These are phyloP conservation scores for Caranx melampygus DNA, from an alignment of 2,113 vertebrate genomes.

Conservation along the genomic window DNA sequence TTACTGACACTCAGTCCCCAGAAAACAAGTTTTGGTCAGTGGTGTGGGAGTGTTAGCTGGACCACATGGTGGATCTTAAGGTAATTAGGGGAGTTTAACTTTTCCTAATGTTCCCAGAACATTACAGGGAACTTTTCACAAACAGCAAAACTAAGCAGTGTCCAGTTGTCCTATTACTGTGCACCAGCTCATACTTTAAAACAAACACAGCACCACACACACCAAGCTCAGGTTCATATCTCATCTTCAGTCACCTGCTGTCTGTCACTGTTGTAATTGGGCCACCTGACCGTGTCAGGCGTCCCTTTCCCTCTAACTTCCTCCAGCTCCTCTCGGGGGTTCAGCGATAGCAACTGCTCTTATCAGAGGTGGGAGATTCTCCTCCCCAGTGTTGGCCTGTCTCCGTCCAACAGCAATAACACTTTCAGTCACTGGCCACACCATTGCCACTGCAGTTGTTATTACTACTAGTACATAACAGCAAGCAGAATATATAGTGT, in stretches of 20 bases:
- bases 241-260: neutral
- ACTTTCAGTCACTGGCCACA: too few species aligned
- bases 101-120: too few species aligned
- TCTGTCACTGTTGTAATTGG: neutral
- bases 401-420: neutral
- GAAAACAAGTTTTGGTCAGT: neutral
- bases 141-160: neutral
- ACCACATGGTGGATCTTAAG: neutral
- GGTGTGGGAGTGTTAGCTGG: neutral
- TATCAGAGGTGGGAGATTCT: neutral
- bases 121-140: too few species aligned
- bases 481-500: too few species aligned
- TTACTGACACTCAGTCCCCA: conserved; percentile 18
- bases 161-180: neutral
- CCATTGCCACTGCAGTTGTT: too few species aligned
- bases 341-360: neutral
- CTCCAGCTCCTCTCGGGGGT: neutral
- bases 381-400: neutral
- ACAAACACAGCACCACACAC: too few species aligned
- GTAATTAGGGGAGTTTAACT: neutral
- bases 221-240: neutral
- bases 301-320: neutral
- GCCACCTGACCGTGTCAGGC: neutral
- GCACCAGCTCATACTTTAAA: too few species aligned
- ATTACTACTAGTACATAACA: too few species aligned